Conservation (phyloP, 35 echinoderm and acorn worm genomes). For the Holothuria glaberrima region DNA sequence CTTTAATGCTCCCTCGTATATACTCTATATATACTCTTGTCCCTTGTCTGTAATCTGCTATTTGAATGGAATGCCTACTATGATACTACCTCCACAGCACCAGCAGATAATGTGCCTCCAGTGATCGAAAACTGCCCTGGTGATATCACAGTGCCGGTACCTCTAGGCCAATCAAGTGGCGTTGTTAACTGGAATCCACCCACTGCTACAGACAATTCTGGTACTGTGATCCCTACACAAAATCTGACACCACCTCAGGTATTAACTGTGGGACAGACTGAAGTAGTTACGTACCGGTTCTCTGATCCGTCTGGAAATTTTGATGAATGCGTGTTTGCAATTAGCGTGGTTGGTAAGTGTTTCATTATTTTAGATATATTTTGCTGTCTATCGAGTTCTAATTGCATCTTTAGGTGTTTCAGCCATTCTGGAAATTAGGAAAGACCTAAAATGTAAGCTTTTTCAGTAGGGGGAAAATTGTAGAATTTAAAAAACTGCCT, state of each 20-base stretch:
- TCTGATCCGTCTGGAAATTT: constrained; percentile 18
- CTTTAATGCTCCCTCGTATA: too few relatives aligned
- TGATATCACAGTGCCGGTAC: constrained; percentile 6
- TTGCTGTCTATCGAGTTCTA: too few relatives aligned
- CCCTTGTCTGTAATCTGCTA: too few relatives aligned
- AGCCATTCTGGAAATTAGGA: too few relatives aligned
- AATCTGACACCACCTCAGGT: background rate
- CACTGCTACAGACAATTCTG: constrained; percentile 61
- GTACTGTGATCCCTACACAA: background rate
- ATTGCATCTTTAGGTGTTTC: too few relatives aligned
- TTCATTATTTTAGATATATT: too few relatives aligned
- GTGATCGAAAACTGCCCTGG: constrained; percentile 36
- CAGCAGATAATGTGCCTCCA: constrained; percentile 16
- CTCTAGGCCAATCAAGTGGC: background rate
- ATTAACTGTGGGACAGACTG: background rate
- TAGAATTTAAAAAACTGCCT: too few relatives aligned
- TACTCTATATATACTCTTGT: too few relatives aligned
- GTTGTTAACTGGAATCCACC: constrained; percentile 45
- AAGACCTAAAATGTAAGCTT: too few relatives aligned
- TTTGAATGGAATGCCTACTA: too few relatives aligned
- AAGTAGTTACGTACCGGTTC: background rate
- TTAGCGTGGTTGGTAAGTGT: background rate
- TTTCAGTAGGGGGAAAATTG: too few relatives aligned
- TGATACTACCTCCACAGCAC: background rate
- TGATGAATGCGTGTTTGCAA: background rate